Evolutionary conservation across 1,140 invertebrate species (phyloP).

Genomic region (Acromyrmex heyeri): DNA sequence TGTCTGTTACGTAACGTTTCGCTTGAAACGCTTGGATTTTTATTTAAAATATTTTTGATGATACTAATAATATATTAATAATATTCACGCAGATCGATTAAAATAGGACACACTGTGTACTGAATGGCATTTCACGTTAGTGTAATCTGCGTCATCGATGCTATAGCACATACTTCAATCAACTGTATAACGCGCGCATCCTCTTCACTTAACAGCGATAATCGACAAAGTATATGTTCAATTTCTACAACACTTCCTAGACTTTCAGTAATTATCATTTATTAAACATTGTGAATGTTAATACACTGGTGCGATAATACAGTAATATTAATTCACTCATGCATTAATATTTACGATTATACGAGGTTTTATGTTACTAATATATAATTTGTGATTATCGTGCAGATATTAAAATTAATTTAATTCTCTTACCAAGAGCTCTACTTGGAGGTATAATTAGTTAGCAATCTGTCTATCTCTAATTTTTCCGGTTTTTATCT

Average conservation of each 20-base stretch:
- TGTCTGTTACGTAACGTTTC: neutral
- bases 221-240: constrained; percentile 24
- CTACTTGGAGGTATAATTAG: neutral
- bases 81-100: constrained; percentile 7
- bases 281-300: neutral
- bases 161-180: constrained; percentile 22
- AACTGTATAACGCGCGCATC: constrained; percentile 31
- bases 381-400: neutral
- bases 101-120: neutral
- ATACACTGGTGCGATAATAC: neutral
- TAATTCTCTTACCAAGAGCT: neutral
- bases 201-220: constrained; percentile 12
- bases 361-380: neutral
- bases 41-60: neutral
- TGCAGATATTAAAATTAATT: constrained; percentile 23
- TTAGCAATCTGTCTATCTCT: neutral
- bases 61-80: neutral
- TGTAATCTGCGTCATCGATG: constrained; percentile 33
- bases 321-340: neutral
- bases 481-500: constrained; percentile 12
- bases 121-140: constrained; percentile 39
- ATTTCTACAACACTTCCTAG: constrained; percentile 4
- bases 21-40: neutral
- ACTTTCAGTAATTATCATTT: constrained; percentile 4
- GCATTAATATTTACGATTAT: neutral